These are phyloP conservation scores for Pseudolycoriella hygida DNA, from an alignment of 2,888 invertebrate genomes.

Conservation along the genomic window DNA sequence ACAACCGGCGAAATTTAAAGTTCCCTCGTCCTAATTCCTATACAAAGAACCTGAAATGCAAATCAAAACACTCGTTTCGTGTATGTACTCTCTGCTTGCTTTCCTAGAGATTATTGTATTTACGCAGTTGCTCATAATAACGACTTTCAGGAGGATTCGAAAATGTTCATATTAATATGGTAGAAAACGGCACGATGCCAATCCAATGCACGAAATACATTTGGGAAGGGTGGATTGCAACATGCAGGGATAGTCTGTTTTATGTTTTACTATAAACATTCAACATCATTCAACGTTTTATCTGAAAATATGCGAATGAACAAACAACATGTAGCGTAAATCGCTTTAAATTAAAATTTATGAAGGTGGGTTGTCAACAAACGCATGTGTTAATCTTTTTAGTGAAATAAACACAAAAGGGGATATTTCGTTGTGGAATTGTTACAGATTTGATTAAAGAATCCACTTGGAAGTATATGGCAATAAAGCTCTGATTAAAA, in stretches of 20 bases:
- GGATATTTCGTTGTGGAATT: neutral
- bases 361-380: neutral
- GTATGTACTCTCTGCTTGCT: neutral
- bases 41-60: neutral
- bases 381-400: constrained; percentile 1
- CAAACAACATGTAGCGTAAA: neutral
- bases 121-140: constrained; percentile 1
- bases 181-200: neutral
- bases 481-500: too few relatives aligned
- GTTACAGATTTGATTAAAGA: too few relatives aligned
- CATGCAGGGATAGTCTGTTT: neutral
- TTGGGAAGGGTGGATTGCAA: neutral
- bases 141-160: neutral
- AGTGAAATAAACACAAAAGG: neutral
- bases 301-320: too few relatives aligned
- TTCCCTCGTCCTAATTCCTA: neutral
- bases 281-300: too few relatives aligned
- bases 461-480: too few relatives aligned
- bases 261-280: neutral
- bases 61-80: neutral
- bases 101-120: neutral
- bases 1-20: neutral
- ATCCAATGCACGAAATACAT: too few relatives aligned
- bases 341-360: constrained; percentile 1
- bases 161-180: neutral